Conservation (phyloP, 2,888 invertebrate species). For the Mesorhabditis sp. region DNA sequence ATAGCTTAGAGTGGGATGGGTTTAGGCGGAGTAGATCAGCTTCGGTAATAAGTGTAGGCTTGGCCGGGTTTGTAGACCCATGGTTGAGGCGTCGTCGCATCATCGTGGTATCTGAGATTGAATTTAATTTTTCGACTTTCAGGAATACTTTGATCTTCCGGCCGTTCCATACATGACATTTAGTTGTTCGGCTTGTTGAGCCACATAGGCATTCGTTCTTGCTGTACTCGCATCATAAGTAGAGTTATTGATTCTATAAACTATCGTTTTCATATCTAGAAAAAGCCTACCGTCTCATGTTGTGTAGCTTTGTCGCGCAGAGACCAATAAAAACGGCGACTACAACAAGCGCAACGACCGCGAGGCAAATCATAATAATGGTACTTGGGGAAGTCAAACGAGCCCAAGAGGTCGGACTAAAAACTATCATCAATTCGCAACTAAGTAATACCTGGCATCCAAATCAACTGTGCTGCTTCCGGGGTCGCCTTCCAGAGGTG, state of each 20-base stretch:
- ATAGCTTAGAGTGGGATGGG: conserved; percentile 11
- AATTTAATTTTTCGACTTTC: neutral
- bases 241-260: neutral
- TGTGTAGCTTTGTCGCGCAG: conserved; percentile 38
- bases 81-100: conserved; percentile 33
- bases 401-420: neutral
- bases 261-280: neutral
- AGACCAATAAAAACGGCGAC: conserved; percentile 48
- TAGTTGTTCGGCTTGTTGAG: conserved; percentile 35
- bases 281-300: neutral
- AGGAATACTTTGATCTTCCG: no score
- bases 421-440: neutral
- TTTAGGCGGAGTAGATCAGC: conserved; percentile 16
- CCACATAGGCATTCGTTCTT: conserved; percentile 50
- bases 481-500: no score
- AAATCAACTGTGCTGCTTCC: no score
- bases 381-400: conserved; percentile 31
- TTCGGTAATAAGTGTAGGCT: conserved; percentile 40
- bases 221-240: conserved; percentile 31
- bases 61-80: conserved; percentile 51
- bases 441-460: no score
- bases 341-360: conserved; percentile 51
- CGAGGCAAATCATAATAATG: conserved; percentile 49
- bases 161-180: conserved; percentile 33
- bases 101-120: neutral